These are phyloP conservation scores for Xiphophorus birchmanni DNA, from an alignment of 2,797 vertebrate species.

Conservation along the genomic window DNA sequence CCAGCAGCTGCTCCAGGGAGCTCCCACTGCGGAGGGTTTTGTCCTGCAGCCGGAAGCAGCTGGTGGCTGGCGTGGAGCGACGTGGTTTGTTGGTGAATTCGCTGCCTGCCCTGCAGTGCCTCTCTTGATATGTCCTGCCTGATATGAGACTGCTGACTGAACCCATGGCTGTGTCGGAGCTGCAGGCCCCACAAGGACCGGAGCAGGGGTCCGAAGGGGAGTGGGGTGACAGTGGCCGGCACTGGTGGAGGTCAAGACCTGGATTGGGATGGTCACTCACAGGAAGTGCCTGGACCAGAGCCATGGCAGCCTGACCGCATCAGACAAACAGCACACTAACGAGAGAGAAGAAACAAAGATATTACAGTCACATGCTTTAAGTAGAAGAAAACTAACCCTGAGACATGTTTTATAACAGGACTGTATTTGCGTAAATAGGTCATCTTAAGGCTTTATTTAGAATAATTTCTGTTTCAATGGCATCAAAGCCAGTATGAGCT, in stretches of 20 bases:
- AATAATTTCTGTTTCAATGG: not conserved
- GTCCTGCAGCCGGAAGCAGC: constrained; percentile 85
- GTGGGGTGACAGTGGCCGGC: constrained; percentile 59
- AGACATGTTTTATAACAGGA: not conserved
- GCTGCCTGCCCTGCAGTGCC: constrained; percentile 79
- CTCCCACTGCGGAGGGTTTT: constrained; percentile 80
- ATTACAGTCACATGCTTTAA: not conserved
- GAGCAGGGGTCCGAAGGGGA: constrained; percentile 67
- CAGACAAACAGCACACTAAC: constrained; percentile 75
- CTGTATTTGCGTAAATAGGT: not conserved
- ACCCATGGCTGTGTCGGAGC: constrained; percentile 85
- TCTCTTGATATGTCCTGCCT: constrained; percentile 88
- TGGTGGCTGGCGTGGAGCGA: constrained; percentile 81
- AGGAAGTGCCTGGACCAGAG: constrained; percentile 92
- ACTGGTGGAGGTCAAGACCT: constrained; percentile 79
- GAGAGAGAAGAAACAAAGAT: constrained; percentile 17
- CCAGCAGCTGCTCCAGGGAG: constrained; percentile 86
- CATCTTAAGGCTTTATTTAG: not conserved
- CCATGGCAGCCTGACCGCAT: constrained; percentile 83
- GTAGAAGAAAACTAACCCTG: not conserved
- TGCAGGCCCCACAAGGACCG: constrained; percentile 54
- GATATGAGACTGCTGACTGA: constrained; percentile 97
- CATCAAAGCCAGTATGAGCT: not conserved
- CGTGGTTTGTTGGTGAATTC: constrained; percentile 79
- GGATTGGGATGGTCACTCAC: constrained; percentile 85